phyloP scores from a whole-genome alignment of 2,797 vertebrate species.

The Periparus ater region DNA sequence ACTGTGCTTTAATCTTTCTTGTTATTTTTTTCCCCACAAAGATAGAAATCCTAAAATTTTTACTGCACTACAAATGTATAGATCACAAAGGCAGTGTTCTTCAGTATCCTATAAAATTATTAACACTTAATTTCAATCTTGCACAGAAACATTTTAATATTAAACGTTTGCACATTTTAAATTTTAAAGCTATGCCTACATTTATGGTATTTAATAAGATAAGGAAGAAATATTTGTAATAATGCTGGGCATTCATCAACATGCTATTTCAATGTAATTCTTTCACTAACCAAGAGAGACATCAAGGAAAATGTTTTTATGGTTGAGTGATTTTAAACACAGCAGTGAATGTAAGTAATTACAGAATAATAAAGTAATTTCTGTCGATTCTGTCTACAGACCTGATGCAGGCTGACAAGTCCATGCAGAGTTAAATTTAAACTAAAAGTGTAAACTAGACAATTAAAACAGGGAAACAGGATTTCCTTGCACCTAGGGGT shows the following conservation, averaged over 20 bases:
- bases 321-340: slow-evolving; percentile 65
- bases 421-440: slow-evolving; percentile 13
- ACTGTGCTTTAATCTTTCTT: background rate
- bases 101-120: background rate
- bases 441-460: background rate
- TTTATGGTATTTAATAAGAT: background rate
- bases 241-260: background rate
- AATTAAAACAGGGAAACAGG: background rate
- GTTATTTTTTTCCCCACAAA: background rate
- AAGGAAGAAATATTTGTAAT: background rate
- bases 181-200: background rate
- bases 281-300: slow-evolving; percentile 37
- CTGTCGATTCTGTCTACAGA: slow-evolving; percentile 52
- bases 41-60: background rate
- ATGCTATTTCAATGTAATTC: slow-evolving; percentile 22
- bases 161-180: background rate
- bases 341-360: slow-evolving; percentile 67
- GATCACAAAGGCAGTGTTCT: background rate
- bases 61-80: background rate
- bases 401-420: slow-evolving; percentile 38
- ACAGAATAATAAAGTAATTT: slow-evolving; percentile 70
- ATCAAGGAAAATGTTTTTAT: slow-evolving; percentile 45
- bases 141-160: background rate
- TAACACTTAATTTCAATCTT: background rate
- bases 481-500: background rate